Evolutionary conservation across 2,888 invertebrate species (phyloP).

Genomic region (Elmis aenea): DNA sequence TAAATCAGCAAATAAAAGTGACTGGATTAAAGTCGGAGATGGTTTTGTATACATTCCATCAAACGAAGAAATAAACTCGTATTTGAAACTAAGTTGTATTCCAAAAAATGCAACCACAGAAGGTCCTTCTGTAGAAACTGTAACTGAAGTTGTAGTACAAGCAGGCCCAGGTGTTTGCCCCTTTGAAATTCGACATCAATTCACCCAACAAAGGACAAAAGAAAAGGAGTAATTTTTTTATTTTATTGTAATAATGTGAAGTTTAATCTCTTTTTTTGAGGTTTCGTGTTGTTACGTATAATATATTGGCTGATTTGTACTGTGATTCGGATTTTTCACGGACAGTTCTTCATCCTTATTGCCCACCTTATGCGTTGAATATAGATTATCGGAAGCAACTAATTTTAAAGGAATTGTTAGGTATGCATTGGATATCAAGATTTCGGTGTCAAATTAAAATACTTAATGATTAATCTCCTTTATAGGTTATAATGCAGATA

Average conservation of each 20-base stretch:
- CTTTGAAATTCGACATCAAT: conserved; percentile 72
- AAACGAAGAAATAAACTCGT: conserved; percentile 59
- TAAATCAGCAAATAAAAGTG: conserved; percentile 46
- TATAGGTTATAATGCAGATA: conserved; percentile 82
- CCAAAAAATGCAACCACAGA: conserved; percentile 50
- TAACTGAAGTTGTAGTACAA: conserved; percentile 58
- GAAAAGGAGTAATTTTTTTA: conserved; percentile 52
- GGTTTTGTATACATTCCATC: conserved; percentile 58
- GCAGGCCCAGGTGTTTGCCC: conserved; percentile 76
- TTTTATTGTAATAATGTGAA: conserved; percentile 20
- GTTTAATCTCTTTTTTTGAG: conserved; percentile 44
- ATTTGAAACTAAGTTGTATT: conserved; percentile 58
- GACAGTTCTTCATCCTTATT: conserved; percentile 73
- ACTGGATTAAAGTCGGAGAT: conserved; percentile 58
- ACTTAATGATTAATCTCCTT: conserved; percentile 21
- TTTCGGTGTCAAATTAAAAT: background rate
- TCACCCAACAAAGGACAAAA: conserved; percentile 56
- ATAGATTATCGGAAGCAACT: conserved; percentile 86
- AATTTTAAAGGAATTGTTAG: conserved; percentile 68
- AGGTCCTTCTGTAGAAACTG: conserved; percentile 60
- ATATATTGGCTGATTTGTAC: conserved; percentile 87
- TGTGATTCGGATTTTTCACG: conserved; percentile 78
- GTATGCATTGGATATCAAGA: conserved; percentile 3
- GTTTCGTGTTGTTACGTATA: conserved; percentile 81
- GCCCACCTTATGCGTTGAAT: conserved; percentile 72